Percentiles rank a stretch among this genome's conserved stretches.
phyloP scores from a whole-genome alignment of 2,113 vertebrate genomes.

The Artemisiospiza belli region DNA sequence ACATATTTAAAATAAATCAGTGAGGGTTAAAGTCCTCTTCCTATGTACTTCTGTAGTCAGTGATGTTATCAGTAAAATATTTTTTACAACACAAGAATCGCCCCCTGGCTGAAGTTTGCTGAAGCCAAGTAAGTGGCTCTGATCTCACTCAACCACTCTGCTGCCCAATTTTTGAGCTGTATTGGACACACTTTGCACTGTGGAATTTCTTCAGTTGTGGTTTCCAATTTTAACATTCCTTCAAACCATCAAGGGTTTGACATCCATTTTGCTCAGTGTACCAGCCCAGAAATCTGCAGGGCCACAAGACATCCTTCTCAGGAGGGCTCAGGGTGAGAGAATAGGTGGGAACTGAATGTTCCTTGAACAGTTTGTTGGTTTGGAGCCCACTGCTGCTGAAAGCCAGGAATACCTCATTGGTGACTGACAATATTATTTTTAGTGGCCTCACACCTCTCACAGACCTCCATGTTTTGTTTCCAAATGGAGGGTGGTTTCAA shows the following conservation, averaged over 20 bases:
- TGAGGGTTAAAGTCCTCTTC: not conserved
- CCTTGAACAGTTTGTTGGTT: not conserved
- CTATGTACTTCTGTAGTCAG: not conserved
- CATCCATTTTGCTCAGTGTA: not conserved
- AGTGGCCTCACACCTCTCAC: not conserved
- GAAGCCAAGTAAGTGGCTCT: not conserved
- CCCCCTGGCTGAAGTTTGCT: not conserved
- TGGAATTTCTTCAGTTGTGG: not conserved
- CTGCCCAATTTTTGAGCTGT: not conserved
- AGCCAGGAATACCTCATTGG: not conserved
- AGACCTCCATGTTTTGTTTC: not conserved
- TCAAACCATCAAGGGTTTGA: not conserved
- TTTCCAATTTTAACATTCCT: not conserved
- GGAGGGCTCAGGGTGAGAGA: not conserved
- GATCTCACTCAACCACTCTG: not conserved
- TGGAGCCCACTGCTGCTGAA: not conserved
- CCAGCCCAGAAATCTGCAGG: not conserved
- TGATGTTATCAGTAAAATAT: not conserved
- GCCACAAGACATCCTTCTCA: not conserved
- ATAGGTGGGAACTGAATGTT: not conserved
- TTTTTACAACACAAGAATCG: not conserved
- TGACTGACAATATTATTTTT: not conserved
- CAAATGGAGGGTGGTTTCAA: not conserved
- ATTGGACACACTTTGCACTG: accelerated
- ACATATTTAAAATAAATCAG: not conserved